Conservation (phyloP, 1,140 invertebrate species). For the Bombus polaris region DNA sequence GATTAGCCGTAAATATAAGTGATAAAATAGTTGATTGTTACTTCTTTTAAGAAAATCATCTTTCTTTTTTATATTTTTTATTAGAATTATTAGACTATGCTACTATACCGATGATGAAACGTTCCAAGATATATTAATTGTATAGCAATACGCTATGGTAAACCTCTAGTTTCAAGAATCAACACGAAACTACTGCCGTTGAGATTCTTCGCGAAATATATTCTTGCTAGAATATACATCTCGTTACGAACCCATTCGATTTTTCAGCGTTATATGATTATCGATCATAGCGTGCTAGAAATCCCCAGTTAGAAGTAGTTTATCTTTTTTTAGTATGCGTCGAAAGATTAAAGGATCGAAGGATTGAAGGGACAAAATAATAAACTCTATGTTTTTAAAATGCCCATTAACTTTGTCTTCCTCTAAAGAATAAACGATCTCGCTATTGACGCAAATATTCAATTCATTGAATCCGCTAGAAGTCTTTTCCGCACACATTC, state of each 20-base stretch:
- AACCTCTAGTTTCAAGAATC: slow-evolving; percentile 23
- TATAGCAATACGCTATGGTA: slow-evolving; percentile 9
- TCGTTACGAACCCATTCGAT: slow-evolving; percentile 3
- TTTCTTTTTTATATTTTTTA: background rate
- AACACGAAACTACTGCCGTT: slow-evolving; percentile 42
- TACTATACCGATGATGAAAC: slow-evolving; percentile 11
- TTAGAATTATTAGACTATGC: background rate
- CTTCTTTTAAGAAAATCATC: background rate
- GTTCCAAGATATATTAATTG: background rate
- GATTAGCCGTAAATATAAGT: background rate
- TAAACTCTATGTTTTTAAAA: slow-evolving; percentile 19
- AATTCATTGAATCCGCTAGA: background rate
- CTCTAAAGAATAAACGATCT: slow-evolving; percentile 17
- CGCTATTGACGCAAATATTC: slow-evolving; percentile 4
- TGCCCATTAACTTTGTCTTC: slow-evolving; percentile 43
- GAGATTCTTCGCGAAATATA: slow-evolving; percentile 33
- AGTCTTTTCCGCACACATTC: background rate
- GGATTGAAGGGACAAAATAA: background rate
- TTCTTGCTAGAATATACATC: slow-evolving; percentile 16
- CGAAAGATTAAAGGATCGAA: background rate
- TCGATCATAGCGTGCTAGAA: slow-evolving; percentile 20
- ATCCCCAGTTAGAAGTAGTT: slow-evolving; percentile 25
- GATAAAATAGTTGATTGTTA: background rate
- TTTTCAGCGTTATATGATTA: slow-evolving; percentile 24
- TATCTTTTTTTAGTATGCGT: slow-evolving; percentile 12